Base-by-base conservation (phyloP, 2,113 vertebrate species). In the Burhinus oedicnemus region DNA sequence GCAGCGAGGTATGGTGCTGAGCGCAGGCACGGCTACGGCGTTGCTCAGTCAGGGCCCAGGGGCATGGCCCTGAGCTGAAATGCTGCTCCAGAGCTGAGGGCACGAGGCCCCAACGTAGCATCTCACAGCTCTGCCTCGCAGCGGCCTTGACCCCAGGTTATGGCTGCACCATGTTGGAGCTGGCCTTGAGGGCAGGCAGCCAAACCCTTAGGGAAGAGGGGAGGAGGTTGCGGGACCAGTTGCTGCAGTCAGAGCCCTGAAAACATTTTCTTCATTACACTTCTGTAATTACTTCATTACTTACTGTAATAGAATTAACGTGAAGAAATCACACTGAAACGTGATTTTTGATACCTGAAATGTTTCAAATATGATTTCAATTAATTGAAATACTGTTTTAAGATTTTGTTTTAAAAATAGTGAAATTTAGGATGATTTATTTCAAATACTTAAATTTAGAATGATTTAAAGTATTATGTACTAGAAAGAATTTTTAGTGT, bases 1-100 rank as follows among this genome's bases (percentile, higher is more conserved):
- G 61, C n/a, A 40, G 40, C 0, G 1, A 44, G 9, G 2, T 49
- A 34, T 0, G 0, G 22, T 62, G 36, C 58, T 62, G 47, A 68
- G 60, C 40, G 30, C 25, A 45, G 57, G 23, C n/a, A 19, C 3
- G 47, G n/a, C 30, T 38, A 12, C 18, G 15, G 15, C 11, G 0
- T 58, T 47, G 9, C 44, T 91, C 68, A 45, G 62, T 14, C 7
- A 13, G 20, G 47, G 47, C 21, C 5, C 47, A 22, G 47, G 47
- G 47, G 8, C 12, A 15, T 3, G 10, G 12, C 7, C 30, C 32
- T 8, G 32, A 68, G 36, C 75, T 42, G 18, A 77, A 85, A 44
- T 15, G 27, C 27, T 20, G 45, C 34, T 82, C 42, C 36, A 62
- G 80, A 77, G 80, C 70, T 30, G 26, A 30, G 29, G 47, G 58